Percentiles rank a stretch among this genome's conserved stretches.
Evolutionary conservation across 1,140 invertebrate genomes (phyloP).

Genomic region (Monochamus saltuarius): DNA sequence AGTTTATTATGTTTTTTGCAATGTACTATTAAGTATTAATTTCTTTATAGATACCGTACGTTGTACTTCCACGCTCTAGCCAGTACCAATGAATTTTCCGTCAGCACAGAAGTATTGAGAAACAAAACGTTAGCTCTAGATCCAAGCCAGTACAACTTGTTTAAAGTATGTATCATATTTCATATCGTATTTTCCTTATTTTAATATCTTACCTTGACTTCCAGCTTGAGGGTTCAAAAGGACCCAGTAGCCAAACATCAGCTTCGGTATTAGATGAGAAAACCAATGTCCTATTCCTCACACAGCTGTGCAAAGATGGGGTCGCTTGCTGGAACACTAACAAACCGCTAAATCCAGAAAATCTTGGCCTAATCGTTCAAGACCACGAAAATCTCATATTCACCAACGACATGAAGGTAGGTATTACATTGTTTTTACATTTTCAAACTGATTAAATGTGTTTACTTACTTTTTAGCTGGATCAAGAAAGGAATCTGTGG

Average conservation of each 20-base stretch:
- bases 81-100: conserved; percentile 72
- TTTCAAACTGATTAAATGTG: background rate
- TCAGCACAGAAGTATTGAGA: conserved; percentile 67
- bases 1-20: no score
- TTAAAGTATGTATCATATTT: conserved; percentile 37
- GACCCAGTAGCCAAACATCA: conserved; percentile 61
- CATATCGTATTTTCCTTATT: background rate
- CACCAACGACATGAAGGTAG: conserved; percentile 67
- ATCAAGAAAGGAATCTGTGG: conserved; percentile 62
- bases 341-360: conserved; percentile 57
- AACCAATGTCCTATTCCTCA: conserved; percentile 64
- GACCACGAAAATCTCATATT: conserved; percentile 64
- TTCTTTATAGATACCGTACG: conserved; percentile 55
- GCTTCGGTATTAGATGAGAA: conserved; percentile 61
- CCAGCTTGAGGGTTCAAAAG: conserved; percentile 61
- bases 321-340: conserved; percentile 71
- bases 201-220: conserved; percentile 35
- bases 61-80: conserved; percentile 76
- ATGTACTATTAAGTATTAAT: background rate
- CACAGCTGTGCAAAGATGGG: conserved; percentile 65
- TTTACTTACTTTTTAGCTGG: conserved; percentile 52
- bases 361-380: conserved; percentile 60
- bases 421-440: conserved; percentile 6
- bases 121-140: conserved; percentile 61
- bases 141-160: conserved; percentile 42